phyloP scores from a whole-genome alignment of 2,113 vertebrate species.

The Chloropsis hardwickii region DNA sequence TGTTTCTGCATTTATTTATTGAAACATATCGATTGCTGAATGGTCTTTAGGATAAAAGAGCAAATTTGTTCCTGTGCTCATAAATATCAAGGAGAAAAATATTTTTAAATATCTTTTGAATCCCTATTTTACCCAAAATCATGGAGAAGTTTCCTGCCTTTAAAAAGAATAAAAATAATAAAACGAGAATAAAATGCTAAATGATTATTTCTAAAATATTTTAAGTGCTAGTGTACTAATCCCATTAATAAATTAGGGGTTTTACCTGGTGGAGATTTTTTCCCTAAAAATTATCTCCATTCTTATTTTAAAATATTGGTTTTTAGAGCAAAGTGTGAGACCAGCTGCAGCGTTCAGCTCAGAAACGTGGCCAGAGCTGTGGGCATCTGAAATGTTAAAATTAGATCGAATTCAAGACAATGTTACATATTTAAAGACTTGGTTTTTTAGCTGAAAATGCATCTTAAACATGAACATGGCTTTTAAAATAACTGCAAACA shows the following conservation, averaged over 20 bases:
- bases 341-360: not conserved
- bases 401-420: not conserved
- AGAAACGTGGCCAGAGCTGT: not conserved
- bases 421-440: not conserved
- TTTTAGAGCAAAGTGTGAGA: not conserved
- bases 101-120: not conserved
- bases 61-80: not conserved
- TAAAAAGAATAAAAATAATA: not conserved
- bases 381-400: not conserved
- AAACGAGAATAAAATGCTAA: not conserved
- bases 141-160: not conserved
- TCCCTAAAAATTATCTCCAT: not conserved
- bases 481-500: not conserved
- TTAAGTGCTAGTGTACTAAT: not conserved
- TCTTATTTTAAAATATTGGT: fast-evolving
- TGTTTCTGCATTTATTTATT: not conserved
- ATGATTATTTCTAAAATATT: not conserved
- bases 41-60: not conserved
- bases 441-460: not conserved
- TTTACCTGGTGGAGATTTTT: not conserved
- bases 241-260: not conserved
- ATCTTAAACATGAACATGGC: not conserved
- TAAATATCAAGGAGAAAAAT: not conserved
- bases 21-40: not conserved
- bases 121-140: not conserved